These are phyloP conservation scores for Sphaeridia pumilis DNA, from an alignment of 2,888 invertebrate genomes.

Conservation along the genomic window DNA sequence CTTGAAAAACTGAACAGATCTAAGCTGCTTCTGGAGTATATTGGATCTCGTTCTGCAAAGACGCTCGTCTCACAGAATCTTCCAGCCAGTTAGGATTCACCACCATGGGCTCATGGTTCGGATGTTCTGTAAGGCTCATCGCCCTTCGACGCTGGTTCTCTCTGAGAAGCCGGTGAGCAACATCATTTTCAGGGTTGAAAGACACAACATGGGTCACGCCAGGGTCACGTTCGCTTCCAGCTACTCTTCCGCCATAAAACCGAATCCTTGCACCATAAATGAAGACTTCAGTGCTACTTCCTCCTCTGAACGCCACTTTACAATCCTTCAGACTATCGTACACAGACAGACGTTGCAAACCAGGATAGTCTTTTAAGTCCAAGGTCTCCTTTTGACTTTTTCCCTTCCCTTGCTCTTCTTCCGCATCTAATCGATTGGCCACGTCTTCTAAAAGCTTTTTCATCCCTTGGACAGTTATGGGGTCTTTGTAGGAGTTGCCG, in stretches of 20 bases:
- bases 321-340: slow-evolving; percentile 7
- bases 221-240: slow-evolving; percentile 9
- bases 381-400: neutral
- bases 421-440: neutral
- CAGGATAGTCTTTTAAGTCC: neutral
- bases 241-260: slow-evolving; percentile 25
- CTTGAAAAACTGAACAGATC: no score
- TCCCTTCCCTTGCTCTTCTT: neutral
- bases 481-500: slow-evolving; percentile 63
- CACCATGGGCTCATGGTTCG: slow-evolving; percentile 15
- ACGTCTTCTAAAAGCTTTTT: slow-evolving; percentile 41
- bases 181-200: no score
- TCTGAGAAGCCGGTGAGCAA: slow-evolving; percentile 7
- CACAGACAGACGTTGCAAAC: neutral
- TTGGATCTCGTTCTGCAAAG: no score
- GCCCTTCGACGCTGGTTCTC: slow-evolving; percentile 7
- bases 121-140: neutral
- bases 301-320: slow-evolving; percentile 20
- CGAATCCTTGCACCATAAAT: slow-evolving; percentile 8
- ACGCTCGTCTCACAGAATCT: slow-evolving; percentile 20
- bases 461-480: slow-evolving; percentile 49
- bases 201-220: slow-evolving; percentile 21
- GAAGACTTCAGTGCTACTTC: neutral
- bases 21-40: no score
- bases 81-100: slow-evolving; percentile 23